Evolutionary conservation across 53 echinoderm and acorn worm species (phyloP), one percentile per base, ranked within the genome.

Genomic region (Antedon mediterranea): DNA sequence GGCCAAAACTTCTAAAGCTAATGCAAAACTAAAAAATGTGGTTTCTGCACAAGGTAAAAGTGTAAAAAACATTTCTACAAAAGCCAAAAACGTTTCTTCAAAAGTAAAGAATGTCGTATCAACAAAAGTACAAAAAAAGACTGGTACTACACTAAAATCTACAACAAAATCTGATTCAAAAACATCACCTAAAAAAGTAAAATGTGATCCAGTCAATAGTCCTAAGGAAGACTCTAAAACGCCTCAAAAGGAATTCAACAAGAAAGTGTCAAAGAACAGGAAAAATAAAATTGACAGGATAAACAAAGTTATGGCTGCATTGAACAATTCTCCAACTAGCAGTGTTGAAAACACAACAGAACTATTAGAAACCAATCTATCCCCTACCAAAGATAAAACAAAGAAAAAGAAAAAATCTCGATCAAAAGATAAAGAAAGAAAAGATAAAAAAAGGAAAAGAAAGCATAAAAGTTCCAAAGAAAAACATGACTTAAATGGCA

Each of bases 61-160:
- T 28, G 78, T 31, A 78, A 31, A 29, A 74, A 42, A 41, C 14
- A 5, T 34, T 31, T 83, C 78, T 78, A 72, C 78, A 30, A 83
- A 83, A 15, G 81, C 78, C 32, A 79, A 71, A 77, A 72, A 85
- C 0, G 87, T 87, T 79, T 32, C 80, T 32, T 85, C 82, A 78
- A 90, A 90, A 80, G 29, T 27, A 4, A 90, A 90, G 73, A 76
- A 80, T 57, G 57, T 57, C 20, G 57, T 57, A 18, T 32, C 76
- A 0, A 34, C 32, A 7, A 76, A 76, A 76, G 76, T 20, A 76
- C 76, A 76, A 9, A 31, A 34, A 28, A 76, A 76, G 34, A 76
- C 76, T 33, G 29, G 34, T 26, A 7, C 76, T 76, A 76, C 57
- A 11, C 23, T 57, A 57, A 57, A 57, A n/a, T 1, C 43, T 30